A percentile compares a stretch with the other conserved stretches of the same genome.
phyloP scores from a whole-genome alignment of 2,888 invertebrate genomes.

The Noctua comes region DNA sequence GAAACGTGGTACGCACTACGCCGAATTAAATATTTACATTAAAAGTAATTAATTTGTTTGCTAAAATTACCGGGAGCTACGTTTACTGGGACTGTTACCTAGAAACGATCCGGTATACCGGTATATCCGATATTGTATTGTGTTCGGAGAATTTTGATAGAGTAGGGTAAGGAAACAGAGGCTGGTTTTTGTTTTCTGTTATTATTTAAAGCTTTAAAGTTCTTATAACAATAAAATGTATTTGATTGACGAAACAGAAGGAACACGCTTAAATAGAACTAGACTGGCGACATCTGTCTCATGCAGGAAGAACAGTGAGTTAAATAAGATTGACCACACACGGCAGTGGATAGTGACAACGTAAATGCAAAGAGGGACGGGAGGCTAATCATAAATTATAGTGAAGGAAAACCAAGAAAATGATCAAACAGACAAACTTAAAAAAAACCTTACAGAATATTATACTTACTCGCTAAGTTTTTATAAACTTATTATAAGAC shows the following conservation, averaged over 20 bases:
- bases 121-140: constrained; percentile 5
- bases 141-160: constrained; percentile 22
- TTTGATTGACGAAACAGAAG: not conserved
- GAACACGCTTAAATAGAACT: not conserved
- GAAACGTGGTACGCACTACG: constrained; percentile 3
- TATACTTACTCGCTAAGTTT: not conserved
- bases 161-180: constrained; percentile 22
- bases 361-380: not conserved
- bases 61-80: constrained; percentile 11
- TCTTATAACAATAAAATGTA: not conserved
- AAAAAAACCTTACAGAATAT: not conserved
- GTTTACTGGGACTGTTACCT: constrained; percentile 20
- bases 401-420: not conserved
- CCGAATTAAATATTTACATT: constrained; percentile 29
- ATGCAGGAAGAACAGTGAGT: not conserved
- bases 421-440: not conserved
- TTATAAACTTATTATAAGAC: no score
- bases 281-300: not conserved
- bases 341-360: no score
- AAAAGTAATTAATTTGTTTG: constrained; percentile 43
- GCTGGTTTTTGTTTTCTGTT: not conserved
- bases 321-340: not conserved
- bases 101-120: not conserved
- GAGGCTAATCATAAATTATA: not conserved
- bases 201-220: not conserved